Evolutionary conservation across 2,113 vertebrate species (phyloP), one percentile per base, ranked within the genome.

Genomic region (Muntiacus reevesi): DNA sequence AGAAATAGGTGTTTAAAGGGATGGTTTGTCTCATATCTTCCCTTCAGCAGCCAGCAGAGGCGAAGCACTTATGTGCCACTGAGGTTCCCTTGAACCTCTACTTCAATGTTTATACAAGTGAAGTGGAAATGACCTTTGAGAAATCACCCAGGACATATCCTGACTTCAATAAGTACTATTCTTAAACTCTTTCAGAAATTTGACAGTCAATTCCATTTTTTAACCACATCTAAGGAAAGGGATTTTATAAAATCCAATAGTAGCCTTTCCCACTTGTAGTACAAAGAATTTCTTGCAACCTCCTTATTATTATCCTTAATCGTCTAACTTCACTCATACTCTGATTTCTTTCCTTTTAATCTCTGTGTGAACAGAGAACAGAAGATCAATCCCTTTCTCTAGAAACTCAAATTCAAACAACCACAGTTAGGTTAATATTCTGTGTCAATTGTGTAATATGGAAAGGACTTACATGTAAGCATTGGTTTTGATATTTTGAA

Each of bases 121-220:
- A 97, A 92, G 43, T 64, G n/a, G 19, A 54, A 89, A 93, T 79
- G 54, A 87, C 67, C 62, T 95, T 91, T 82, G 25, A 90, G 52
- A 74, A 94, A 91, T 57, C 27, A 89, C 9, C 40, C 43, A 45
- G n/a, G 87, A 94, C 23, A 59, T 52, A 89, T 83, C 13, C 33
- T 47, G 21, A 88, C 76, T 97, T 96, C 81, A 94, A 15, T 81
- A 76, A 95, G 89, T 6, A 40, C 55, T 78, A 50, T 45, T 88
- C 40, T 95, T 95, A 87, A 94, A 89, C 60, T 60, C 85, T 50
- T 90, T 55, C 82, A 93, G 62, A 23, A 81, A 74, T 83, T 64
- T 95, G 78, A 92, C 59, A 91, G 74, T 85, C 81, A 89, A 76
- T 96, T 96, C 47, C 27, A 90, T 74, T 89, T 95, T 96, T 83